phyloP scores from a whole-genome alignment of 2,797 vertebrate genomes.

The Mus spretus region DNA sequence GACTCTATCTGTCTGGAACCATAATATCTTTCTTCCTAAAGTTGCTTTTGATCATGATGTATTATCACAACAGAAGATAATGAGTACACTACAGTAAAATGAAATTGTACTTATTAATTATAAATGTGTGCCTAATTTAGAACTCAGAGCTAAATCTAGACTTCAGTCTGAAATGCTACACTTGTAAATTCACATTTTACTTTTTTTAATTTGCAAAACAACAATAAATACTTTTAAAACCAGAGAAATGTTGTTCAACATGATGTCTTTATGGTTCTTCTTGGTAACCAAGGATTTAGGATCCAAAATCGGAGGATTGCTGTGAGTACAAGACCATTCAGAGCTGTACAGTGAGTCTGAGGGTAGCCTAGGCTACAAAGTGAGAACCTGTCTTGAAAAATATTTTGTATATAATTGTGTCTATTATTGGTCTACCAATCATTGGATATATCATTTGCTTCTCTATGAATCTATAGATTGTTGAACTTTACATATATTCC shows the following conservation, averaged over 20 bases:
- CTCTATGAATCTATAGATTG: not conserved
- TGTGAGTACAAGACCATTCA: not conserved
- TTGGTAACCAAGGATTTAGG: not conserved
- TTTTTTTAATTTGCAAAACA: constrained; percentile 2
- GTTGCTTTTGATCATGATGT: not conserved
- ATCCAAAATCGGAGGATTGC: not conserved
- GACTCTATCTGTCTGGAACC: too few relatives aligned
- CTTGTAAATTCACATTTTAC: not conserved
- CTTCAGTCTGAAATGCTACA: not conserved
- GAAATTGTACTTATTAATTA: not conserved
- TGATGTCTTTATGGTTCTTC: not conserved
- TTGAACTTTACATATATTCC: not conserved
- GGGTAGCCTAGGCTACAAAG: not conserved
- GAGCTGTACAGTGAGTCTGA: not conserved
- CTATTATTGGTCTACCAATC: not conserved
- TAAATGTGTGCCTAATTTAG: not conserved
- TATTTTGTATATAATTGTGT: not conserved
- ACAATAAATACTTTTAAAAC: not conserved
- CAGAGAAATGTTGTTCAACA: not conserved
- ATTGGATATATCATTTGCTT: not conserved
- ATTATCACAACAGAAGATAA: not conserved
- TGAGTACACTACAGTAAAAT: not conserved
- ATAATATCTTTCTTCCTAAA: not conserved
- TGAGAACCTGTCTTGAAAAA: not conserved
- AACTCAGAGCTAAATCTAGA: not conserved